Base-by-base conservation (phyloP, 2,888 invertebrate genomes). In the Gibbula magus region DNA sequence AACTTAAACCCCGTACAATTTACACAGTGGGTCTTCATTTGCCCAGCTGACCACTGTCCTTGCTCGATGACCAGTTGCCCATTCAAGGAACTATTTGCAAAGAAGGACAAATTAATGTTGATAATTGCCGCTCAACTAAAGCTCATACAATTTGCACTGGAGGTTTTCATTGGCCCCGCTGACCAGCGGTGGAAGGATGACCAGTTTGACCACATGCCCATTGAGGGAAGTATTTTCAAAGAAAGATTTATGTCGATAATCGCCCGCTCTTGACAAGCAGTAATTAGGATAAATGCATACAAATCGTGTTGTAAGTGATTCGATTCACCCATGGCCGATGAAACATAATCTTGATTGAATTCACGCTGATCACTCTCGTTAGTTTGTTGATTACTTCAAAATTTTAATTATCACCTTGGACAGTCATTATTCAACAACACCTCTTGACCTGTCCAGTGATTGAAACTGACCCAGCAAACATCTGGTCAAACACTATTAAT, bases 321-420 rank as follows among this genome's bases (percentile, higher is more conserved):
- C n/a, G 29, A 16, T 61, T 25, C 61, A 61, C 61, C 25, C 25
- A 29, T 29, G 18, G 56, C 45, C 45, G 5, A 45, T 45, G 45
- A 61, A 25, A 29, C 3, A 10, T 61, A 22, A 13, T 61, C 29
- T 25, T 29, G 18, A 61, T 18, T 61, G 61, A 61, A 25, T 18
- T 61, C 29, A 61, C 29, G 25, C 20, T 22, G 61, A 25, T 61
- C 61, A 61, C 25, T 29, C 61, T 61, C 61, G 29, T 61, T 61
- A 61, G 29, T 10, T 29, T 13, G 61, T 61, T 29, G 25, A 61
- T 61, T 61, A 61, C 29, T 61, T 25, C n/a, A 45, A 61, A 61
- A 61, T 61, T 25, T 61, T 61, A 61, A 61, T 61, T 61, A 61
- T 61, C 61, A 25, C 61, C 29, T 29, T 61, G 25, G 61, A 61